Conservation (phyloP, 2,113 vertebrate species). For the Platanista minor region DNA sequence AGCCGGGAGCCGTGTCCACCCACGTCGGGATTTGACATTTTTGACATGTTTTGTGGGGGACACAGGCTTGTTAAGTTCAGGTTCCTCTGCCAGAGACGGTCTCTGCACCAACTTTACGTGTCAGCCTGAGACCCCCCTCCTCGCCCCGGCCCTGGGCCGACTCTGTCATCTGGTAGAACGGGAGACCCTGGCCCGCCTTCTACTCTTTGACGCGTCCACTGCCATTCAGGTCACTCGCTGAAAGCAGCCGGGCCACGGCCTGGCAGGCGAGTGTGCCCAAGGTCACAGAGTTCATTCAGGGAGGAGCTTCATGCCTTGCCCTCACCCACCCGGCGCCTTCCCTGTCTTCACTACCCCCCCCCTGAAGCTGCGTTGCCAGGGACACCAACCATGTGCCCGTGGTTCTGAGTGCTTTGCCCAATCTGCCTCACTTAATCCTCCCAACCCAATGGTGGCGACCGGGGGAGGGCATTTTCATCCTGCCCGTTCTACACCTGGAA, state of each 20-base stretch:
- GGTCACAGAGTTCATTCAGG: neutral
- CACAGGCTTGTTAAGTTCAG: neutral
- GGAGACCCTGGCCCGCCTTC: neutral
- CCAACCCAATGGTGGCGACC: accelerated
- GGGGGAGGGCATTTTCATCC: neutral
- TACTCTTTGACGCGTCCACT: accelerated
- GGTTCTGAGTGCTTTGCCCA: neutral
- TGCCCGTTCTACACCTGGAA: neutral
- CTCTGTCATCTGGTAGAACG: neutral
- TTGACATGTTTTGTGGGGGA: neutral
- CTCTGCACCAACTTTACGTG: neutral
- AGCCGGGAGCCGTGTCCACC: neutral
- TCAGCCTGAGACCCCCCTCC: neutral
- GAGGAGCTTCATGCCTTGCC: neutral
- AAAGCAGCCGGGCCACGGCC: neutral
- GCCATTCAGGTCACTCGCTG: neutral
- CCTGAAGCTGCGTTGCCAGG: no score
- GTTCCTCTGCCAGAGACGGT: slow-evolving; percentile 19
- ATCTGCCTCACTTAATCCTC: neutral
- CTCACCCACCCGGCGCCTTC: accelerated
- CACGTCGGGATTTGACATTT: slow-evolving; percentile 13
- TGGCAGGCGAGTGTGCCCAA: neutral
- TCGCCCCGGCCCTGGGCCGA: neutral
- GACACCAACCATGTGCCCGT: accelerated
- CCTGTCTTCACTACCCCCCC: neutral